Evolutionary conservation across 2,113 vertebrate genomes (phyloP), one percentile per base, ranked within the genome.

Genomic region (Morone chrysops): DNA sequence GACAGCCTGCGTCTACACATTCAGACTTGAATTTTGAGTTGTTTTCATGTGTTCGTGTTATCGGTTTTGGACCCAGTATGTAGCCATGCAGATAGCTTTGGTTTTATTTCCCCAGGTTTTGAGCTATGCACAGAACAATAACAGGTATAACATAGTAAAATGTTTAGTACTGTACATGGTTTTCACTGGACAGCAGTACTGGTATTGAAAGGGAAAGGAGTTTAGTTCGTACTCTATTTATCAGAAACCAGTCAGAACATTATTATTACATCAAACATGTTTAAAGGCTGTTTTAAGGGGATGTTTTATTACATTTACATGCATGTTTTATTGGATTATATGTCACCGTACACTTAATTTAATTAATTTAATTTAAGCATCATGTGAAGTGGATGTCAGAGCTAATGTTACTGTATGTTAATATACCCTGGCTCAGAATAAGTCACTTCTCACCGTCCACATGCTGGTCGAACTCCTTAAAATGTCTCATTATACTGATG

Each of bases 281-380:
- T 59, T 13, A 70, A 41, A n/a, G 10, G 57, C 47, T 45, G 16
- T 22, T 60, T 60, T 36, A 41, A 53, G 7, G 7, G 25, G 18
- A 53, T 66, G 10, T 77, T 76, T 48, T 17, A 72, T 56, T 67
- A 20, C 40, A 73, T 85, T 81, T 47, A 67, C 31, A 31, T 54
- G 45, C 61, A 2, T 17, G 8, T 79, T 51, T 70, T 25, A 53
- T 53, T 43, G 40, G n/a, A 41, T 81, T 57, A 17, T 61, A 4
- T 43, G 31, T 61, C 12, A 16, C 4, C 48, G 67, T 47, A 0
- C 3, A 50, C 8, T 43, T 36, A 10, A 62, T 31, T 31, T 25
- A 25, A 25, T 25, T 25, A 25, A 80, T 14, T 25, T 8, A 62
- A 81, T 60, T 75, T 51, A 56, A 10, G 47, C 61, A 53, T 81